Conservation (phyloP, 2,113 vertebrate genomes). For the Struthidea cinerea region DNA sequence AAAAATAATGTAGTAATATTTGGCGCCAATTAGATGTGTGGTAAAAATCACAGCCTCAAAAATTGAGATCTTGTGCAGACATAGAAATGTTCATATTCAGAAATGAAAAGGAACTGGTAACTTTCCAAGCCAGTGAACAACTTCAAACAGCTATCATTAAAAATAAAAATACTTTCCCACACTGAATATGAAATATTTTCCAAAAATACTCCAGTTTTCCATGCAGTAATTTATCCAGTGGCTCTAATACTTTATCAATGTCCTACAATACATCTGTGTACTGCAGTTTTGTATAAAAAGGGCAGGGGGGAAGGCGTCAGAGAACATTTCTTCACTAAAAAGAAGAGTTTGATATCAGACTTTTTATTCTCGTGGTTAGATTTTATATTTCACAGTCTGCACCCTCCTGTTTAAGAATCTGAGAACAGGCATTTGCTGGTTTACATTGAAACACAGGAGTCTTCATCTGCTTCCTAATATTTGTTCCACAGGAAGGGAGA, state of each 20-base stretch:
- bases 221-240: not conserved
- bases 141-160: not conserved
- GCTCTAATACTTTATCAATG: not conserved
- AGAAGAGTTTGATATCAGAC: not conserved
- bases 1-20: not conserved
- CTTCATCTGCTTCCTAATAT: slow-evolving; percentile 46
- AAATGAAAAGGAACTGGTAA: not conserved
- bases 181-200: not conserved
- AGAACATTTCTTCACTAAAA: not conserved
- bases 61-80: not conserved
- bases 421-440: not conserved
- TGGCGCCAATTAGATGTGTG: not conserved
- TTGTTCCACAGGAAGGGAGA: slow-evolving; percentile 57
- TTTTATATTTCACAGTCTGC: not conserved
- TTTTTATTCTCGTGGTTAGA: not conserved
- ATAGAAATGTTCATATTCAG: not conserved
- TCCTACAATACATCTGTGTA: not conserved
- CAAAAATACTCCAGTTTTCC: not conserved
- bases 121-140: not conserved
- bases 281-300: not conserved
- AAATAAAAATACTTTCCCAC: not conserved
- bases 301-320: not conserved
- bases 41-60: not conserved
- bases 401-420: not conserved
- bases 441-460: not conserved